phyloP scores from a whole-genome alignment of 2,888 invertebrate species.

The Serripes groenlandicus region DNA sequence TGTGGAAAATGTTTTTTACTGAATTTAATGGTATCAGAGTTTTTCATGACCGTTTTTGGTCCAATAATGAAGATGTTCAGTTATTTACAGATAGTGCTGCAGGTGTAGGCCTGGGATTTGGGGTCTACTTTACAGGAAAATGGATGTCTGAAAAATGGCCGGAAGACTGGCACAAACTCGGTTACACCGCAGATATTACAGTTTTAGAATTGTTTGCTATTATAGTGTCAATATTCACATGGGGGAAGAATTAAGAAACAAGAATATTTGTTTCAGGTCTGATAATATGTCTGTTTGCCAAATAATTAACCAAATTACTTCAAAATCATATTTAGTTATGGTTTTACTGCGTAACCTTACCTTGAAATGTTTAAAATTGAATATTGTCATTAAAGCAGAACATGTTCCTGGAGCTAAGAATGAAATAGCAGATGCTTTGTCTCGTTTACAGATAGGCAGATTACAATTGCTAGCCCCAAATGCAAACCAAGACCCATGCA shows the following conservation, averaged over 20 bases:
- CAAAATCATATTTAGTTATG: not conserved
- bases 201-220: constrained; percentile 3
- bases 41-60: constrained; percentile 50
- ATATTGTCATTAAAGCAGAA: not conserved
- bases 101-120: constrained; percentile 41
- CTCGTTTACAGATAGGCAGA: constrained; percentile 20
- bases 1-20: constrained; percentile 42
- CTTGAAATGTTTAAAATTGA: not conserved
- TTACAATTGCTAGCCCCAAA: too few species aligned
- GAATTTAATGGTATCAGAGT: constrained; percentile 37
- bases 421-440: constrained; percentile 10
- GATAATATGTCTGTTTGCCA: not conserved
- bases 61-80: constrained; percentile 34
- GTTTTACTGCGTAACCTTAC: not conserved
- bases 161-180: too few species aligned
- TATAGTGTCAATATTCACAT: not conserved
- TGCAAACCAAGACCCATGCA: too few species aligned
- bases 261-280: not conserved
- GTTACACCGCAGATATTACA: not conserved
- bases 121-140: constrained; percentile 31
- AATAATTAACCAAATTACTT: too few species aligned
- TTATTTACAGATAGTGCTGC: constrained; percentile 48
- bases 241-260: not conserved
- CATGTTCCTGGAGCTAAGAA: not conserved
- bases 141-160: not conserved